A percentile compares a stretch with the other conserved stretches of the same genome.
phyloP scores from a whole-genome alignment of 2,797 vertebrate genomes.

The Helarctos malayanus region DNA sequence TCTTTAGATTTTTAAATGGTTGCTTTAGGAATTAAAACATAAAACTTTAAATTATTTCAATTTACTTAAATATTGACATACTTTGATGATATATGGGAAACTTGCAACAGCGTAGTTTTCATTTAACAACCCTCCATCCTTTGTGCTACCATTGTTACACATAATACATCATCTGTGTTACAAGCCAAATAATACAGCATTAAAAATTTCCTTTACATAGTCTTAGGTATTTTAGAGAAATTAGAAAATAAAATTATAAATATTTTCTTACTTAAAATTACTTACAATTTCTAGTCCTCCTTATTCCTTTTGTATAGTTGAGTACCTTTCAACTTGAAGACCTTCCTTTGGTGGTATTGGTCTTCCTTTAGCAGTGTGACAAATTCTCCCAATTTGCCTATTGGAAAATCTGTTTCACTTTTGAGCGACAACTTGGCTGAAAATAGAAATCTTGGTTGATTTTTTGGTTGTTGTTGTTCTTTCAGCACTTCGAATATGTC shows the following conservation, averaged over 20 bases:
- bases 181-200: not conserved
- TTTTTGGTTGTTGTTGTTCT: not conserved
- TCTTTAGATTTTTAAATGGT: not conserved
- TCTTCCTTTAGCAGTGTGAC: not conserved
- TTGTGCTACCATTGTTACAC: not conserved
- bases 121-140: not conserved
- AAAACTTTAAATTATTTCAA: not conserved
- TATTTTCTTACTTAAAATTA: not conserved
- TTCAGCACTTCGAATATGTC: not conserved
- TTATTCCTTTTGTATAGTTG: not conserved
- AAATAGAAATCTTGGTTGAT: not conserved
- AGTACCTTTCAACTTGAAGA: not conserved
- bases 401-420: not conserved
- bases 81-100: not conserved
- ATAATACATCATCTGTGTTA: not conserved
- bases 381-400: not conserved
- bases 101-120: not conserved
- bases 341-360: not conserved
- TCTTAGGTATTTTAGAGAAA: not conserved
- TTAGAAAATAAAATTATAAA: not conserved
- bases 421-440: not conserved
- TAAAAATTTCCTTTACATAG: not conserved
- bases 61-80: not conserved
- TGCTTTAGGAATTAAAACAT: not conserved
- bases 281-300: not conserved